Base-by-base conservation (phyloP, 1,140 invertebrate genomes). In the Nasonia vitripennis region DNA sequence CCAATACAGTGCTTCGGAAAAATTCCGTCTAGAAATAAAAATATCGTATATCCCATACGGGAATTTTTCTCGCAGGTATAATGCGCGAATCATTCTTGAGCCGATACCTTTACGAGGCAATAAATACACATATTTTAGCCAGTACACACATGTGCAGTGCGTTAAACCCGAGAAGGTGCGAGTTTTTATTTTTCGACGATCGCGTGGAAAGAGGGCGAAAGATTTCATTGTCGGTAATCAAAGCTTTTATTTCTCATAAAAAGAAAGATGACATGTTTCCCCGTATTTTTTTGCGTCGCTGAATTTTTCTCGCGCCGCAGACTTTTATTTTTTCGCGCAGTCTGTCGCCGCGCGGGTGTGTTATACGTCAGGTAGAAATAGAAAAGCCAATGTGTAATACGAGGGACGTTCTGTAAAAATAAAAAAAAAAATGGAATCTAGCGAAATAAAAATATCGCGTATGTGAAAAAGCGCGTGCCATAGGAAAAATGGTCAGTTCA, bases 161-260 rank as follows among this genome's bases (percentile, higher is more conserved):
- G 14, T 71, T 34, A 71, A 71, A 71, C 14, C 41, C 55, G 55
- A 9, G 7, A 34, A 27, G 27, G 27, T 27, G 23, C 23, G 14
- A 71, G 70, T 71, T 71, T 71, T 71, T 71, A 34, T 71, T 71
- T 62, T 71, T 71, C 31, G 70, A 71, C 27, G 70, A 31, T 31
- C 27, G 23, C 55, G 6, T 3, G 17, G 2, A 62, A 20, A 7
- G 20, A 1, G 0, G 10, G 17, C 12, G 23, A 71, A 31, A 71
- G 23, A 71, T 71, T 71, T 71, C 70, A 71, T 71, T 71, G 70
- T 71, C 14, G 27, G 27, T 71, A 71, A 71, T 71, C 27, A 71
- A 71, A 71, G 27, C 14, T 71, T 71, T 71, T 71, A 71, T 71
- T 71, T 71, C 9, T n/a, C 70, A 11, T 71, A 71, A 71, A 71